Percentiles rank a stretch among this genome's conserved stretches.
Conservation (phyloP, 1,140 invertebrate species). For the Galendromus occidentalis region DNA sequence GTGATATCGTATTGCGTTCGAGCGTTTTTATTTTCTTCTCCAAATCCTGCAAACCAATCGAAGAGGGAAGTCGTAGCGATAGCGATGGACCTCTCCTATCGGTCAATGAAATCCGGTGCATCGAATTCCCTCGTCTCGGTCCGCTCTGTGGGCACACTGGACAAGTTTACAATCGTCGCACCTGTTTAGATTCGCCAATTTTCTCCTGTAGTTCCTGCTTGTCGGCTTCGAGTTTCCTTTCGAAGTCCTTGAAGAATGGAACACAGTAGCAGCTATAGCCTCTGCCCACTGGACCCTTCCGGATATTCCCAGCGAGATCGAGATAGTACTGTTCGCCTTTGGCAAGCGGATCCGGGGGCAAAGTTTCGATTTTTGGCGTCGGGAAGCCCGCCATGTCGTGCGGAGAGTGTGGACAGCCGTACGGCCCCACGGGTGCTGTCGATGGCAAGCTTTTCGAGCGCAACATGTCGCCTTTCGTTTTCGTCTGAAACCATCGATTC, state of each 20-base stretch:
- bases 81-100: no score
- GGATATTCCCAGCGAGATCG: slow-evolving; percentile 84
- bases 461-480: slow-evolving; percentile 9
- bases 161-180: no score
- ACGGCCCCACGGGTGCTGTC: slow-evolving; percentile 37
- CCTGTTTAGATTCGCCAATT: slow-evolving; percentile 37
- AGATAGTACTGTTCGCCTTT: slow-evolving; percentile 82
- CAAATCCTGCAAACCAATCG: not conserved
- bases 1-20: not conserved
- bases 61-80: no score
- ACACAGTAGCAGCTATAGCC: slow-evolving; percentile 62
- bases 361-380: slow-evolving; percentile 54
- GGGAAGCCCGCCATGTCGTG: slow-evolving; percentile 60
- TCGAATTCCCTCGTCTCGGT: no score
- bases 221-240: slow-evolving; percentile 59
- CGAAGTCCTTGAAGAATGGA: slow-evolving; percentile 63
- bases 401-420: slow-evolving; percentile 61
- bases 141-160: no score
- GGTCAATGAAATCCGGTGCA: no score
- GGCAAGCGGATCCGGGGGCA: slow-evolving; percentile 60
- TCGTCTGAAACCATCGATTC: slow-evolving; percentile 16
- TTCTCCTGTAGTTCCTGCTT: slow-evolving; percentile 63
- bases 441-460: not conserved
- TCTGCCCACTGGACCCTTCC: slow-evolving; percentile 74
- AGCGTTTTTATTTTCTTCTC: not conserved